phyloP scores from a whole-genome alignment of 2,888 invertebrate species.

The Tenthredo notha region DNA sequence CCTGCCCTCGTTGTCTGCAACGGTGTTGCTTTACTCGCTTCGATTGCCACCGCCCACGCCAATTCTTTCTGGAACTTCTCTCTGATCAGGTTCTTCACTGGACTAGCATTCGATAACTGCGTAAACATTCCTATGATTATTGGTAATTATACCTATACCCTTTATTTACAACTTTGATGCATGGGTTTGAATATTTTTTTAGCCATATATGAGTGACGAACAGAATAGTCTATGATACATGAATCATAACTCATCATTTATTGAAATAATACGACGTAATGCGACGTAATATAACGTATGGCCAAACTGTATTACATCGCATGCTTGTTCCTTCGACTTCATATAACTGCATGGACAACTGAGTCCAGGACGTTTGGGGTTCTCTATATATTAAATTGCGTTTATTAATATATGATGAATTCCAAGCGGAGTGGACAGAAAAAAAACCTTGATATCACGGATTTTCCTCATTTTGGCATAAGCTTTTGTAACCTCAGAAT shows the following conservation, averaged over 20 bases:
- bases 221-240: background rate
- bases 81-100: constrained; percentile 79
- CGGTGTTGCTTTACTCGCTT: constrained; percentile 76
- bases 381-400: too few species aligned
- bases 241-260: background rate
- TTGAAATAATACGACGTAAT: too few species aligned
- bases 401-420: too few species aligned
- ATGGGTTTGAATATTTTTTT: background rate
- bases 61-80: constrained; percentile 78
- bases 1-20: constrained; percentile 79
- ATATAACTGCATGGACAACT: too few species aligned
- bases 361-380: too few species aligned
- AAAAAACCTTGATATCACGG: too few species aligned
- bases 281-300: too few species aligned
- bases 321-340: too few species aligned
- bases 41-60: constrained; percentile 78
- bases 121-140: constrained; percentile 81
- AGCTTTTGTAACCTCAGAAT: too few species aligned
- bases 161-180: background rate
- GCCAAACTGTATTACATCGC: too few species aligned
- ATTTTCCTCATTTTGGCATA: too few species aligned
- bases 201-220: background rate
- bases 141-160: constrained; percentile 70
- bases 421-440: too few species aligned
- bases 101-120: constrained; percentile 80